Evolutionary conservation across 2,797 vertebrate genomes (phyloP).

Genomic region (Sebastes goodei): DNA sequence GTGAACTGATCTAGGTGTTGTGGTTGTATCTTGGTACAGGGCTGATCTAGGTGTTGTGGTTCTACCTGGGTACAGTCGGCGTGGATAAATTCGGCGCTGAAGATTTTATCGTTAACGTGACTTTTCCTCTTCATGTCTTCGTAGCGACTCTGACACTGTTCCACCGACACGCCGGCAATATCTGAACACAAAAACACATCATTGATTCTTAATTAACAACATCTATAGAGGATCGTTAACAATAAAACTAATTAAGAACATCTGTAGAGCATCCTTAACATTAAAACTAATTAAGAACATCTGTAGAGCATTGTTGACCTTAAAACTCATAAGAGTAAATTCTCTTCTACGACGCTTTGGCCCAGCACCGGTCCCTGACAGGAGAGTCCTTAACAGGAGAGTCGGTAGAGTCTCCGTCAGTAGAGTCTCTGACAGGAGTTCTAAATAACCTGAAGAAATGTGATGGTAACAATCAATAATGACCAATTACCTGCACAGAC

Average conservation of each 20-base stretch:
- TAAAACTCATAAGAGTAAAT: no score
- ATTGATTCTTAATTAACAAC: not conserved
- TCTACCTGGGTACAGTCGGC: slow-evolving; percentile 92
- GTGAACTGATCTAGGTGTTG: not conserved
- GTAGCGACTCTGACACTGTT: slow-evolving; percentile 94
- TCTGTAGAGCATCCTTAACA: no score
- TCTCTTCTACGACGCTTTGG: no score
- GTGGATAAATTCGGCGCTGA: slow-evolving; percentile 93
- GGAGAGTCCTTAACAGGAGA: no score
- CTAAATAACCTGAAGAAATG: not conserved
- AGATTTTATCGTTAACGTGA: slow-evolving; percentile 85
- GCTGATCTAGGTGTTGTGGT: not conserved
- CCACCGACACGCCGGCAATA: slow-evolving; percentile 93
- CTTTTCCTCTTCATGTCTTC: slow-evolving; percentile 88
- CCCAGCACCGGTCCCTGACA: no score
- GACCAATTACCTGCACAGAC: slow-evolving; percentile 89
- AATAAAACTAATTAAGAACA: no score
- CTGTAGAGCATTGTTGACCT: no score
- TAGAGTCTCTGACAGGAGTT: not conserved
- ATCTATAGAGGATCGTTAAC: no score
- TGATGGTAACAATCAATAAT: not conserved
- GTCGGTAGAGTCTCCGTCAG: not conserved
- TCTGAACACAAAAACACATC: slow-evolving; percentile 74
- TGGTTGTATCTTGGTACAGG: not conserved
- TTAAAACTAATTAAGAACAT: no score